These are phyloP conservation scores for Ylistrum balloti DNA, from an alignment of 1,140 invertebrate species.

Conservation along the genomic window DNA sequence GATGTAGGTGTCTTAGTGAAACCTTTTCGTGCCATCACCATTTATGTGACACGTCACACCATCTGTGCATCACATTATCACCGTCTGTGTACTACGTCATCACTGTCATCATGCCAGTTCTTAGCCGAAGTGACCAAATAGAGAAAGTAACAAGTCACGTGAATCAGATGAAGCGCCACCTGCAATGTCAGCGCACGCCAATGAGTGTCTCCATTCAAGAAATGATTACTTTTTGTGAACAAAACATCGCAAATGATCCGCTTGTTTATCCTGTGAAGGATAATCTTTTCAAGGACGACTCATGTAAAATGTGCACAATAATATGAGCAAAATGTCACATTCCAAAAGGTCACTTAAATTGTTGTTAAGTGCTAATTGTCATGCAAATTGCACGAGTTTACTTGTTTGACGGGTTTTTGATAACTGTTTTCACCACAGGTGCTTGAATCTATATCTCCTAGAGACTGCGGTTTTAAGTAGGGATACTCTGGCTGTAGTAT, in stretches of 20 bases:
- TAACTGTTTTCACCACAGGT: neutral
- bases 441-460: no score
- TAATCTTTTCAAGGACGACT: constrained; percentile 67
- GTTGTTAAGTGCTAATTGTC: neutral
- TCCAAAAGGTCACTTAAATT: neutral
- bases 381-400: neutral
- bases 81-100: neutral
- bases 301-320: constrained; percentile 59
- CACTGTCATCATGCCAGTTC: constrained; percentile 57
- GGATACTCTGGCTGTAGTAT: no score
- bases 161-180: constrained; percentile 58
- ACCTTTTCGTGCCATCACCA: constrained; percentile 32
- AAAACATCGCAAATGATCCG: constrained; percentile 58
- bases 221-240: constrained; percentile 63
- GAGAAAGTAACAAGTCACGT: constrained; percentile 52
- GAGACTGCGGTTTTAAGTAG: no score
- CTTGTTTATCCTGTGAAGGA: constrained; percentile 66
- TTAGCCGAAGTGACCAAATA: constrained; percentile 60
- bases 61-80: constrained; percentile 4
- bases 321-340: constrained; percentile 51
- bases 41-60: constrained; percentile 10
- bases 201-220: constrained; percentile 63
- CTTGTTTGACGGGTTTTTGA: neutral
- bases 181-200: constrained; percentile 56
- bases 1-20: constrained; percentile 23